Evolutionary conservation across 2,113 vertebrate genomes (phyloP), one percentile per base, ranked within the genome.

Genomic region (Tetraodon nigroviridis): DNA sequence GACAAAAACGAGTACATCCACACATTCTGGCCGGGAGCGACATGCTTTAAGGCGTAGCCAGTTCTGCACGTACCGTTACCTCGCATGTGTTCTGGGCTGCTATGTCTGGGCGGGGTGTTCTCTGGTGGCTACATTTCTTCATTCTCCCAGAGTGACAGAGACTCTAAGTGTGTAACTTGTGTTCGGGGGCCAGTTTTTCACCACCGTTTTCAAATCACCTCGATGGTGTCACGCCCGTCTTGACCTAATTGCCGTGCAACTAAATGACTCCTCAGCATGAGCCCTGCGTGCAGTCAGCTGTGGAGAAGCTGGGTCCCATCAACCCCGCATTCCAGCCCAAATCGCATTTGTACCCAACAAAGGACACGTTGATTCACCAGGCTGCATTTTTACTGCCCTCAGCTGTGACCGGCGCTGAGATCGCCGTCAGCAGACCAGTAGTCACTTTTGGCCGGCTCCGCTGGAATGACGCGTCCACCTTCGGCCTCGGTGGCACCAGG

Each of bases 341-440:
- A 87, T 86, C 74, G 61, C 63, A 86, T 88, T 85, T 84, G 60
- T 22, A 58, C 64, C 56, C 70, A 78, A 84, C 84, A 86, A 82
- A 81, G 68, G 70, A 37, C 37, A 62, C 24, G 63, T 78, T 82
- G 71, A 86, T 59, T 48, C 54, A 50, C 45, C 44, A 64, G 60
- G 58, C 64, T 67, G 65, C 56, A 44, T 60, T 74, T 74, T 64
- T 62, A 51, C 55, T 41, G 64, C 69, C 47, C 62, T 84, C 68
- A 76, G 61, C 78, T 74, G 66, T 67, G 67, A 47, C 55, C 37
- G 55, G 54, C 51, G 51, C 54, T 61, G 42, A 53, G 71, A 67
- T 55, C 55, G 46, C 55, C 32, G 79, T 84, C 77, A 85, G 75
- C 73, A 79, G 73, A 79, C 73, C 51, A 19, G 51, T 59, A 66